phyloP scores from a whole-genome alignment of 2,113 vertebrate genomes.

The Strigops habroptila region DNA sequence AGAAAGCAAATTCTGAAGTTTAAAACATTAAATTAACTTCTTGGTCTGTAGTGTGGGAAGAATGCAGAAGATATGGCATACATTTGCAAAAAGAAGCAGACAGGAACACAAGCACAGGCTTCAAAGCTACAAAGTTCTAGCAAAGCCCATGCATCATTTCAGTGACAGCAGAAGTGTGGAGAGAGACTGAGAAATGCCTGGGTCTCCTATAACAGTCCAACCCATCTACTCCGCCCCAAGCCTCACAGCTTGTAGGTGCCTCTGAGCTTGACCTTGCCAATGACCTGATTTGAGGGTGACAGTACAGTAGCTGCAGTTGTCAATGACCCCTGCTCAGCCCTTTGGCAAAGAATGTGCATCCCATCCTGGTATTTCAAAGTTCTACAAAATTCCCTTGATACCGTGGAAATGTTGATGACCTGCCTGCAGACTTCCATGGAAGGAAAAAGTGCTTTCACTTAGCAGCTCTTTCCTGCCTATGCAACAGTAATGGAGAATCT shows the following conservation, averaged over 20 bases:
- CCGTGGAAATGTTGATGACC: neutral
- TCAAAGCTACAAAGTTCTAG: neutral
- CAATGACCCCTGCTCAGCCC: neutral
- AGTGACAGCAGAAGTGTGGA: neutral
- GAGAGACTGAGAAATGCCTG: neutral
- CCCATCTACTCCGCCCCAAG: neutral
- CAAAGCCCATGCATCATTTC: neutral
- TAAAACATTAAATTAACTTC: neutral
- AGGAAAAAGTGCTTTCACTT: neutral
- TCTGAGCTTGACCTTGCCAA: neutral
- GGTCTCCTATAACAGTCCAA: neutral
- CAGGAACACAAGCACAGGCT: neutral
- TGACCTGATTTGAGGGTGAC: neutral
- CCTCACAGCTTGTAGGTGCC: neutral
- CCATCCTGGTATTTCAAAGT: neutral
- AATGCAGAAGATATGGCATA: neutral
- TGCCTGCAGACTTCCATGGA: neutral
- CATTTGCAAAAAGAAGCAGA: neutral
- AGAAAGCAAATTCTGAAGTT: neutral
- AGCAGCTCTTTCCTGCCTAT: neutral
- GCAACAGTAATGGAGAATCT: neutral
- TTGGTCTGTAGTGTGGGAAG: neutral
- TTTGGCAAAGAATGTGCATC: neutral
- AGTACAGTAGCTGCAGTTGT: neutral
- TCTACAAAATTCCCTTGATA: neutral